phyloP scores from a whole-genome alignment of 2,113 vertebrate genomes.

The Probosciger aterrimus region DNA sequence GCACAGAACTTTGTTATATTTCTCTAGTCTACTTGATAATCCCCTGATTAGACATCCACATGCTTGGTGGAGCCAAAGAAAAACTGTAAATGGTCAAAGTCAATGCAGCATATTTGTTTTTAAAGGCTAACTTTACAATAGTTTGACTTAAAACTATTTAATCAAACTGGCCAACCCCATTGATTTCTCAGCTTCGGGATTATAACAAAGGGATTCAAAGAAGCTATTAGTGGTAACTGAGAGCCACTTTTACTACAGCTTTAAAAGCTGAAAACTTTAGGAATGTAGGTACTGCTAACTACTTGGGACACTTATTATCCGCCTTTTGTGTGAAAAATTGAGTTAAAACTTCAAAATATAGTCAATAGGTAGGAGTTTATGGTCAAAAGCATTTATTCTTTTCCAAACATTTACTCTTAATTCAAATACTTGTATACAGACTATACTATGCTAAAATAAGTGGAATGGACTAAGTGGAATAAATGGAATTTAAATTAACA shows the following conservation, averaged over 20 bases:
- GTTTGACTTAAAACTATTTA: constrained; percentile 62
- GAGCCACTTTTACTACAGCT: constrained; percentile 47
- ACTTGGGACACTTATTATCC: background rate
- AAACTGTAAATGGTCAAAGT: constrained; percentile 66
- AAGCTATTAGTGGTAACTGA: constrained; percentile 57
- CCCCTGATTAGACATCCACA: constrained; percentile 73
- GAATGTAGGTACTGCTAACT: constrained; percentile 33
- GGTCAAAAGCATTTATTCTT: background rate
- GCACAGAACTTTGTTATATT: constrained; percentile 74
- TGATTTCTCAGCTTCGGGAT: constrained; percentile 68
- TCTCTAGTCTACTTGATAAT: constrained; percentile 79
- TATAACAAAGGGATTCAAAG: constrained; percentile 65
- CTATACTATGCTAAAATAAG: background rate
- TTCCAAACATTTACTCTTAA: background rate
- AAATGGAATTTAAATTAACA: background rate
- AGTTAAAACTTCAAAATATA: constrained; percentile 13
- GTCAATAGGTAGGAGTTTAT: background rate
- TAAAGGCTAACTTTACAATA: constrained; percentile 66
- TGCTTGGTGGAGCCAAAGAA: constrained; percentile 67
- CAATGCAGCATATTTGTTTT: constrained; percentile 62
- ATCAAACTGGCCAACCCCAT: constrained; percentile 62
- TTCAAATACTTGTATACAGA: background rate
- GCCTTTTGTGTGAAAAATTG: constrained; percentile 34
- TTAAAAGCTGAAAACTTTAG: constrained; percentile 15
- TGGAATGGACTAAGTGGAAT: background rate